Conservation (phyloP, 2,888 invertebrate genomes). For the Ophraella communa region DNA sequence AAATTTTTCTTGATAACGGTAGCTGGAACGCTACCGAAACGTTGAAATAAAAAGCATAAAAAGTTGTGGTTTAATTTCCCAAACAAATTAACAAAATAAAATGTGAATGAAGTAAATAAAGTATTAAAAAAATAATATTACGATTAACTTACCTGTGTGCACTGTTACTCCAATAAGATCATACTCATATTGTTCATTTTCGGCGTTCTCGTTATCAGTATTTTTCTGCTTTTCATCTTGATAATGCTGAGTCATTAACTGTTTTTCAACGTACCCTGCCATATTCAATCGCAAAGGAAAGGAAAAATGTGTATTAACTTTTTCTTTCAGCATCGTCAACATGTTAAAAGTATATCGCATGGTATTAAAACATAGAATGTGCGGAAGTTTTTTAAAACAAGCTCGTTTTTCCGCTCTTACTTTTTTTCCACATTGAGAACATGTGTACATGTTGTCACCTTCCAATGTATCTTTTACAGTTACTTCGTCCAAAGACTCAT, state of each 20-base stretch:
- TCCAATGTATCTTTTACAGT: slow-evolving; percentile 96
- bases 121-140: background rate
- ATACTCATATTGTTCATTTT: slow-evolving; percentile 76
- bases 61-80: too few species aligned
- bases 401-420: slow-evolving; percentile 92
- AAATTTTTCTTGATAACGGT: too few species aligned
- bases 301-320: slow-evolving; percentile 96
- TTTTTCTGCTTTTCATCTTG: slow-evolving; percentile 72
- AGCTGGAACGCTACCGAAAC: too few species aligned
- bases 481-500: slow-evolving; percentile 95
- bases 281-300: slow-evolving; percentile 93
- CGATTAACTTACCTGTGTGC: slow-evolving; percentile 72
- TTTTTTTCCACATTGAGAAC: slow-evolving; percentile 93
- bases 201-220: slow-evolving; percentile 62
- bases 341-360: slow-evolving; percentile 98
- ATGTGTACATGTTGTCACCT: slow-evolving; percentile 98
- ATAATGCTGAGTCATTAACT: slow-evolving; percentile 88
- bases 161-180: slow-evolving; percentile 83
- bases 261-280: slow-evolving; percentile 94
- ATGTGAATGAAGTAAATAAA: too few species aligned
- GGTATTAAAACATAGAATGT: slow-evolving; percentile 93
- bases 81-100: too few species aligned
- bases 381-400: slow-evolving; percentile 86
- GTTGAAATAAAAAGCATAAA: too few species aligned
- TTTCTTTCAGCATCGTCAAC: slow-evolving; percentile 96